Conservation (phyloP, 2,113 vertebrate species). For the Nothoprocta perdicaria region DNA sequence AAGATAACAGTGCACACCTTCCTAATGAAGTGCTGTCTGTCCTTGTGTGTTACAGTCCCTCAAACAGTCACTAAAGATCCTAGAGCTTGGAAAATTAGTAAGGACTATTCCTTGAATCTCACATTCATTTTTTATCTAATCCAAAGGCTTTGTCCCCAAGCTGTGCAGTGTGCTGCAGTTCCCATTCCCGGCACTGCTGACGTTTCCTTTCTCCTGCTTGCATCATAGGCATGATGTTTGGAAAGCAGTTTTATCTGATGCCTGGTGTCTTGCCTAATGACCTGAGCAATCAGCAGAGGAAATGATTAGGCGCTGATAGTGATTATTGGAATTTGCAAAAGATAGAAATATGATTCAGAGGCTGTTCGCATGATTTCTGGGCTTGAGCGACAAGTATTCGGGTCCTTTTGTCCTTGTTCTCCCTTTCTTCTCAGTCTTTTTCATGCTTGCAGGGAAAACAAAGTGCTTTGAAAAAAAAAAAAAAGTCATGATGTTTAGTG, state of each 20-base stretch:
- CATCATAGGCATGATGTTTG: neutral
- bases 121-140: neutral
- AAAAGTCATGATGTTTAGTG: neutral
- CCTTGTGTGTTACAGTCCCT: neutral
- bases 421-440: neutral
- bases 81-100: neutral
- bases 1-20: neutral
- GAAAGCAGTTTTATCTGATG: neutral
- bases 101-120: neutral
- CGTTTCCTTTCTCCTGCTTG: neutral
- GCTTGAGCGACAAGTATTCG: neutral
- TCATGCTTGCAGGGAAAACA: neutral
- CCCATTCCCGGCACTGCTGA: neutral
- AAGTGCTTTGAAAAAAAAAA: neutral
- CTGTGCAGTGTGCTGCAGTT: neutral
- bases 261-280: neutral
- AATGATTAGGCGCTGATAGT: slow-evolving; percentile 22
- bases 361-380: neutral
- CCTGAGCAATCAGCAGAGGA: neutral
- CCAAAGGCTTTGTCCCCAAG: neutral
- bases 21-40: fast-evolving
- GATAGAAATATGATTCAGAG: neutral
- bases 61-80: neutral
- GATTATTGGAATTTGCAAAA: slow-evolving; percentile 1
- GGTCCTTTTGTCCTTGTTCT: neutral